A percentile compares a stretch with the other conserved stretches of the same genome.
Evolutionary conservation across 1,140 invertebrate species (phyloP).

Genomic region (Solenopsis invicta): DNA sequence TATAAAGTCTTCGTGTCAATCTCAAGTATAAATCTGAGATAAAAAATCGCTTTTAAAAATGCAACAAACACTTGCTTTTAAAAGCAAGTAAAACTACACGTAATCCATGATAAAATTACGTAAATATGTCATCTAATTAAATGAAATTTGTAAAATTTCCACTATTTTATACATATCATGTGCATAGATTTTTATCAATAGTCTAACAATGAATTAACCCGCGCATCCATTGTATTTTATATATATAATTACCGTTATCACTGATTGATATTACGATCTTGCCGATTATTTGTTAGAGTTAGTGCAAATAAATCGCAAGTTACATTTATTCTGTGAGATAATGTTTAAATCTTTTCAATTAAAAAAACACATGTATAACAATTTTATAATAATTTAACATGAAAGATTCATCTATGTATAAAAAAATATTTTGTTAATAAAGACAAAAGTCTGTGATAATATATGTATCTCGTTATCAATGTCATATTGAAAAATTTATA

Average conservation of each 20-base stretch:
- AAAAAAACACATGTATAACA: slow-evolving; percentile 11
- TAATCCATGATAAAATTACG: slow-evolving; percentile 45
- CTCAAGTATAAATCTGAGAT: slow-evolving; percentile 5
- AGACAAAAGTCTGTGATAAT: slow-evolving; percentile 78
- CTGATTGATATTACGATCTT: no score
- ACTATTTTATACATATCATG: slow-evolving; percentile 37
- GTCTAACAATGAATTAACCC: slow-evolving; percentile 9
- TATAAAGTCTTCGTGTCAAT: not conserved
- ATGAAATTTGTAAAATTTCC: slow-evolving; percentile 2
- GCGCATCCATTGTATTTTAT: not conserved
- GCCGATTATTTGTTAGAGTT: not conserved
- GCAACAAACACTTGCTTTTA: not conserved
- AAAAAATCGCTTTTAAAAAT: not conserved
- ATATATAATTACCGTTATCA: slow-evolving; percentile 14
- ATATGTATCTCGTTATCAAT: not conserved
- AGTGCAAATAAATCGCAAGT: not conserved
- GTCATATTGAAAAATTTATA: not conserved
- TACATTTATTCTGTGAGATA: slow-evolving; percentile 25
- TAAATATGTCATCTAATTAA: not conserved
- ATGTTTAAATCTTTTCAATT: slow-evolving; percentile 33
- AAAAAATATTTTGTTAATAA: slow-evolving; percentile 82
- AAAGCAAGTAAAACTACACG: not conserved
- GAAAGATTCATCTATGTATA: slow-evolving; percentile 74
- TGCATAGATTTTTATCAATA: not conserved
- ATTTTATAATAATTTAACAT: slow-evolving; percentile 62